Evolutionary conservation across 2,113 vertebrate genomes (phyloP), one percentile per base, ranked within the genome.

Genomic region (Dipodomys merriami): DNA sequence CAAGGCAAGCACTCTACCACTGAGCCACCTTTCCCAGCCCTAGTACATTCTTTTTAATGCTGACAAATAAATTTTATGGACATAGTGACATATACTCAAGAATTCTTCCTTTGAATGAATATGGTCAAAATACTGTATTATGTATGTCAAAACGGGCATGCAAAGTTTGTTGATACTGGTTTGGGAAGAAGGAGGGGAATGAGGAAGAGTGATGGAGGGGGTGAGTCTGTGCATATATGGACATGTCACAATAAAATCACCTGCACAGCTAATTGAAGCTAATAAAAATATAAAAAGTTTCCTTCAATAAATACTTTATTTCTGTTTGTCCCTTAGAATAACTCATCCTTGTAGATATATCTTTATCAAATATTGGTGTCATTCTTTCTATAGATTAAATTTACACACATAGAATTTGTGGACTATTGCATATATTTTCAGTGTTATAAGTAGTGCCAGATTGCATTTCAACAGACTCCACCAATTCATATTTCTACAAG

Each of bases 341-440:
- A 74, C n/a, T 62, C 7, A 76, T 69, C 16, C 64, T 81, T 71
- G 19, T 86, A 65, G 86, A 67, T 25, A 86, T 46, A 71, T 64
- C 1, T 25, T 39, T 86, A 57, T 91, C 88, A 46, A 13, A 69
- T 62, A 64, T 83, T 79, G 57, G n/a, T 73, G 27, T 13, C 78
- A 49, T 93, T 74, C 65, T 86, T 89, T 91, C 27, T 39, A 23
- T 71, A 65, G 39, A 83, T 76, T 86, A 65, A 82, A 88, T 83
- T 30, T 23, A 72, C 53, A 44, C 13, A 29, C 12, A 18, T 91
- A 2, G 30, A 76, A 89, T n/a, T 91, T 57, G 9, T 60, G 35
- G 22, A 20, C 78, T 80, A 71, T 7, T 13, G 9, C 39, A 44
- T 64, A 69, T 29, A 76, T 91, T 92, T 94, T 67, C 15, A 86